Conservation (phyloP, 2,888 invertebrate species). For the Baronia brevicornis region DNA sequence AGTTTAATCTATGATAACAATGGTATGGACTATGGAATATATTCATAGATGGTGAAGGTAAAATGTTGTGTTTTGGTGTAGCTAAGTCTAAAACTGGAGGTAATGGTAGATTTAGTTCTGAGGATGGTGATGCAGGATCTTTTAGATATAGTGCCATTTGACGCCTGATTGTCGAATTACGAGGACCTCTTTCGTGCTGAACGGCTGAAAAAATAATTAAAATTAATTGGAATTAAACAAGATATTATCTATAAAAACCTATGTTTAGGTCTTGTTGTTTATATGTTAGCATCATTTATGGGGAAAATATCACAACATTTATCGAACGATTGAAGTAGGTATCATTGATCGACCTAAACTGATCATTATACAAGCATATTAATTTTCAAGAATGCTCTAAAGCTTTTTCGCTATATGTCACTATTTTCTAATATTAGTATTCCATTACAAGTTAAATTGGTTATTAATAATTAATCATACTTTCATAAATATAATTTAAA, state of each 20-base stretch:
- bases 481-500: too few species aligned
- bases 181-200: constrained; percentile 97
- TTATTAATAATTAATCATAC: too few species aligned
- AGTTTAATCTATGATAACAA: constrained; percentile 33
- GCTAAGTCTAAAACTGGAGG: constrained; percentile 41
- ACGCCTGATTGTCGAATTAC: constrained; percentile 94
- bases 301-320: too few species aligned
- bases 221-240: constrained; percentile 1
- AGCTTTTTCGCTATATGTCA: too few species aligned
- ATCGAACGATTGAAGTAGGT: too few species aligned
- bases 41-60: constrained; percentile 34
- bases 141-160: constrained; percentile 92
- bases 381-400: too few species aligned
- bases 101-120: constrained; percentile 66
- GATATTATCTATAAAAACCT: neutral
- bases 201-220: constrained; percentile 82
- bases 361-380: too few species aligned
- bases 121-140: constrained; percentile 68
- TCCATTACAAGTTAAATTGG: too few species aligned
- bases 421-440: too few species aligned
- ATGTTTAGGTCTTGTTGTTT: too few species aligned
- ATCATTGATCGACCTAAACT: too few species aligned
- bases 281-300: too few species aligned
- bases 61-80: constrained; percentile 33
- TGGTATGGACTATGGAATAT: constrained; percentile 39